Conservation (phyloP, 1,140 invertebrate genomes). For the Penaeus indicus region DNA sequence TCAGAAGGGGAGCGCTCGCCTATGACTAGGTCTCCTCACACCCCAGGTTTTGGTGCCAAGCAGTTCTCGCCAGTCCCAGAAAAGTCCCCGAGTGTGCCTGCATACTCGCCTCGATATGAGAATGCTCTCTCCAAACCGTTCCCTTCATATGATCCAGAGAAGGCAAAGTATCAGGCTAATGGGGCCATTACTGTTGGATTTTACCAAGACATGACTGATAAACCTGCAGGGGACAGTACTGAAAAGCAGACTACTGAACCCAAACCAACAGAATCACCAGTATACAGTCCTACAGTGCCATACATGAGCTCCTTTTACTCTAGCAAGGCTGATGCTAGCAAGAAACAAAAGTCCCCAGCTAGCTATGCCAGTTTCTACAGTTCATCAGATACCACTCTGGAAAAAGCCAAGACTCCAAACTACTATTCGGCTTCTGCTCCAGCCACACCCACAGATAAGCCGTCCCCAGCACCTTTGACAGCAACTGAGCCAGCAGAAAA, state of each 20-base stretch:
- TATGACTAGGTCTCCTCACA: slow-evolving; percentile 71
- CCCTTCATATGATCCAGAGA: slow-evolving; percentile 63
- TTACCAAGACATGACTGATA: slow-evolving; percentile 78
- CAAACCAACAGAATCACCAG: slow-evolving; percentile 60
- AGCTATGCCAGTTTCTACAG: slow-evolving; percentile 64
- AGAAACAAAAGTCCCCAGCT: slow-evolving; percentile 65
- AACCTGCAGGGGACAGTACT: slow-evolving; percentile 57
- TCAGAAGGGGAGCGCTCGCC: slow-evolving; percentile 64
- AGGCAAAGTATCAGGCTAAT: slow-evolving; percentile 70
- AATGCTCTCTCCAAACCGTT: slow-evolving; percentile 57
- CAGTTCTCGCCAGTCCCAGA: slow-evolving; percentile 66
- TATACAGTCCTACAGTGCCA: slow-evolving; percentile 66
- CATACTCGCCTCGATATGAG: slow-evolving; percentile 65
- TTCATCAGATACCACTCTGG: slow-evolving; percentile 56
- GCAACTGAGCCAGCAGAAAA: slow-evolving; percentile 55
- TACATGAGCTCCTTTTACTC: slow-evolving; percentile 65
- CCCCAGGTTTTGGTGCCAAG: slow-evolving; percentile 71
- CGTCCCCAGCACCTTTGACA: slow-evolving; percentile 58
- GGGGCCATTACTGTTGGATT: slow-evolving; percentile 82
- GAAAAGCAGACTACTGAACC: slow-evolving; percentile 62
- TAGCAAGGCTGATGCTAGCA: slow-evolving; percentile 57
- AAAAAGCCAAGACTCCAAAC: slow-evolving; percentile 65
- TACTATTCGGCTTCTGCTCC: slow-evolving; percentile 66
- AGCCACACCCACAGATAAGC: slow-evolving; percentile 64
- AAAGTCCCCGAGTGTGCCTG: slow-evolving; percentile 64